A percentile compares a stretch with the other conserved stretches of the same genome.
Conservation (phyloP, 2,888 invertebrate species). For the Pseudolycoriella hygida region DNA sequence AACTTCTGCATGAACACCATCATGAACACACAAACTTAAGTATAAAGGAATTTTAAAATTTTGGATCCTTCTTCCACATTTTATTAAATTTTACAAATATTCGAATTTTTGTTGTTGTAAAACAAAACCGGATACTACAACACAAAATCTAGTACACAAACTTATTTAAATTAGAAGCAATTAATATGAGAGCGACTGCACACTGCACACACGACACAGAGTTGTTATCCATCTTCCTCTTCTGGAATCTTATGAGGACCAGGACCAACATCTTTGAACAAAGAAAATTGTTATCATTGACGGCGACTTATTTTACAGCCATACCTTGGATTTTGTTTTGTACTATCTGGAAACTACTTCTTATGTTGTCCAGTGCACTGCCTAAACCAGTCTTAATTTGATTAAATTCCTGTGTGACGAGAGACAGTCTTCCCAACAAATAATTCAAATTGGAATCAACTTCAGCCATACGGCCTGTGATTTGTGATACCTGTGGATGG, state of each 20-base stretch:
- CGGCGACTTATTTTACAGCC: not conserved
- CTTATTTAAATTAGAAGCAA: too few species aligned
- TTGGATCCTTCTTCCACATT: too few species aligned
- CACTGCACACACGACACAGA: too few species aligned
- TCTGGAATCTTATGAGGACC: slow-evolving; percentile 38
- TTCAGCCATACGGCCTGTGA: slow-evolving; percentile 57
- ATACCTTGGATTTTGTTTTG: slow-evolving; percentile 31
- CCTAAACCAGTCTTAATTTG: slow-evolving; percentile 60
- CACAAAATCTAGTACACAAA: too few species aligned
- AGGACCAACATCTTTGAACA: slow-evolving; percentile 33
- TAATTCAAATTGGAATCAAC: slow-evolving; percentile 71
- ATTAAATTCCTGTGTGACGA: slow-evolving; percentile 73
- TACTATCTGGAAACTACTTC: slow-evolving; percentile 43
- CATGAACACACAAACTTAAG: too few species aligned
- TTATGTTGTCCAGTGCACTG: slow-evolving; percentile 50
- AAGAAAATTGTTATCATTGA: not conserved
- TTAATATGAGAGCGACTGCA: too few species aligned
- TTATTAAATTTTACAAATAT: too few species aligned
- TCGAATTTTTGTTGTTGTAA: too few species aligned
- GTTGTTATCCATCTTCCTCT: slow-evolving; percentile 2
- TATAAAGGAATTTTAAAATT: too few species aligned
- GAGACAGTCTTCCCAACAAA: slow-evolving; percentile 55
- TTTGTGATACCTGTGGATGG: slow-evolving; percentile 44
- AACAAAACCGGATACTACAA: too few species aligned
- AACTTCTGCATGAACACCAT: too few species aligned